phyloP scores from a whole-genome alignment of 2,113 vertebrate species.

The Manacus vitellinus region DNA sequence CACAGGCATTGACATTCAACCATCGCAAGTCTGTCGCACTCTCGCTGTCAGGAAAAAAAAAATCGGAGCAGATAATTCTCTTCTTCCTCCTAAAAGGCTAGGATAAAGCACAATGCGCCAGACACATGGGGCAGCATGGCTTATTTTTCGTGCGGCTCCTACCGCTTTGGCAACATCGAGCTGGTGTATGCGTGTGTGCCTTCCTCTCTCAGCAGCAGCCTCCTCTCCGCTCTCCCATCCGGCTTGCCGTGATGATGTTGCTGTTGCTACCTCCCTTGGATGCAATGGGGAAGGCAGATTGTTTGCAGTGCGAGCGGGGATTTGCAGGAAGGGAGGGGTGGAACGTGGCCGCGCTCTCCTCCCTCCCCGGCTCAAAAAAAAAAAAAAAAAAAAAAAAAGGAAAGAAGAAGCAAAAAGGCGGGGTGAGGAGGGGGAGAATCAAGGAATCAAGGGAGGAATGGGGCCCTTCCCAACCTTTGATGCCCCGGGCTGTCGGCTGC shows the following conservation, averaged over 20 bases:
- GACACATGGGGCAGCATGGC: constrained; percentile 41
- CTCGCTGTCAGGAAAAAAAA: background rate
- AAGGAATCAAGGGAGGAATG: background rate
- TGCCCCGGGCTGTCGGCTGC: background rate
- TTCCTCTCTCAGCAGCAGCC: constrained; percentile 50
- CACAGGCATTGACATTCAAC: constrained; percentile 70
- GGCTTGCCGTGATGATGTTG: constrained; percentile 65
- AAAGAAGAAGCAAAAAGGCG: background rate
- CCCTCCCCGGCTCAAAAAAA: background rate
- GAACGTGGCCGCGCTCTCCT: constrained; percentile 21
- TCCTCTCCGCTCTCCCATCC: constrained; percentile 48
- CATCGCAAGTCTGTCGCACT: constrained; percentile 66
- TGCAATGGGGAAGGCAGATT: constrained; percentile 63
- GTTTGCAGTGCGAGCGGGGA: constrained; percentile 63
- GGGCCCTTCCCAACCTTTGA: constrained; percentile 1
- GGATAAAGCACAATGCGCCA: constrained; percentile 54
- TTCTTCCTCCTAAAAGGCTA: constrained; percentile 44
- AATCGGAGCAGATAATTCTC: constrained; percentile 27
- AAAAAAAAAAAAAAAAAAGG: background rate
- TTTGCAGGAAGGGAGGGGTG: constrained; percentile 58
- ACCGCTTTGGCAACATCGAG: constrained; percentile 38
- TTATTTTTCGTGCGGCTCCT: constrained; percentile 45
- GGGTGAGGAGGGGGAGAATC: background rate
- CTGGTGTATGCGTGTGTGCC: constrained; percentile 10
- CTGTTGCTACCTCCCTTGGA: constrained; percentile 69